These are phyloP conservation scores for Zaprionus nigranus DNA, from an alignment of 1,140 invertebrate genomes.

Conservation along the genomic window DNA sequence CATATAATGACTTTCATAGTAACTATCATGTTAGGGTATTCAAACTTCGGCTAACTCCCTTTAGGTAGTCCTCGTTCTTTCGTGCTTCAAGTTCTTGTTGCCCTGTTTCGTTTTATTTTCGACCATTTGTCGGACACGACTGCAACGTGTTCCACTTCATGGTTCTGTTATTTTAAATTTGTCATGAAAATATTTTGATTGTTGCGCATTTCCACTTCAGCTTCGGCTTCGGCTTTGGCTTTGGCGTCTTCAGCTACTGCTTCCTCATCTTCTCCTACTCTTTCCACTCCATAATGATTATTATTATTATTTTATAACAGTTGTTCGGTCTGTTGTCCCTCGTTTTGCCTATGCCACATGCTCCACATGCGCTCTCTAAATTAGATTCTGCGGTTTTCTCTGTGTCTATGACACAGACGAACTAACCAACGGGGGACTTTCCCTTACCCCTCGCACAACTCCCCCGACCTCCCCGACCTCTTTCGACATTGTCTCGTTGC, in stretches of 20 bases:
- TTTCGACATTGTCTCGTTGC: background rate
- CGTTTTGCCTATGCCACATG: slow-evolving; percentile 47
- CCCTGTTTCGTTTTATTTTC: slow-evolving; percentile 31
- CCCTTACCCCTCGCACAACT: background rate
- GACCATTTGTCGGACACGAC: slow-evolving; percentile 55
- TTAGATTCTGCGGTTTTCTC: slow-evolving; percentile 71
- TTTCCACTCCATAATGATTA: slow-evolving; percentile 17
- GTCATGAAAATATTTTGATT: slow-evolving; percentile 83
- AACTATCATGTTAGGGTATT: slow-evolving; percentile 1
- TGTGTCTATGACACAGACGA: slow-evolving; percentile 15
- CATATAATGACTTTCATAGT: background rate
- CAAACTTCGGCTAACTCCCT: background rate
- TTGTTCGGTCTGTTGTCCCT: slow-evolving; percentile 32
- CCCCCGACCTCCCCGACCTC: too few species aligned
- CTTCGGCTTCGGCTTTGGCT: slow-evolving; percentile 8
- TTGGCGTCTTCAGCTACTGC: background rate
- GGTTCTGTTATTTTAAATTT: slow-evolving; percentile 82
- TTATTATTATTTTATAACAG: slow-evolving; percentile 58
- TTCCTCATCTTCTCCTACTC: slow-evolving; percentile 7
- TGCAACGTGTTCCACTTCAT: slow-evolving; percentile 76
- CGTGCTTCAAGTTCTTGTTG: slow-evolving; percentile 3
- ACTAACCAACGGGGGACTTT: background rate
- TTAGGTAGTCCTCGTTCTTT: background rate
- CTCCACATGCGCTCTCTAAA: slow-evolving; percentile 61
- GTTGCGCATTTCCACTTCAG: slow-evolving; percentile 56